phyloP scores from a whole-genome alignment of 2,888 invertebrate genomes.

The Acronicta leporina region DNA sequence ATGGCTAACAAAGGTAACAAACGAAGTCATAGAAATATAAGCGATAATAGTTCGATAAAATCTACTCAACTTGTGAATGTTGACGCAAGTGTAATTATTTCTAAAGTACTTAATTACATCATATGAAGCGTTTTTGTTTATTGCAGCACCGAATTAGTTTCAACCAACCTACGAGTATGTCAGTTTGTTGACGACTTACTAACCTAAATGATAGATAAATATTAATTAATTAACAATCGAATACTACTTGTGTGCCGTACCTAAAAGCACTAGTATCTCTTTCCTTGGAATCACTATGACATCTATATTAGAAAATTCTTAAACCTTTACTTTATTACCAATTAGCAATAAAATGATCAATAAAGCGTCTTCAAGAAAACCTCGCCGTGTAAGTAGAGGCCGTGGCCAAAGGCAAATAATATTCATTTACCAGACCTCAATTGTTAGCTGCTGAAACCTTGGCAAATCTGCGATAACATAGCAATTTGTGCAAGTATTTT shows the following conservation, averaged over 20 bases:
- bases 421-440: slow-evolving; percentile 44
- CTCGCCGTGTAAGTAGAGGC: slow-evolving; percentile 5
- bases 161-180: neutral
- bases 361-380: neutral
- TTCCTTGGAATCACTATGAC: no score
- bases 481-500: neutral
- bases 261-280: neutral
- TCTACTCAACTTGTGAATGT: slow-evolving; percentile 6
- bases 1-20: slow-evolving; percentile 18
- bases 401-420: slow-evolving; percentile 24
- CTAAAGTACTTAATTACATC: slow-evolving; percentile 41
- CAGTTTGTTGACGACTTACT: neutral
- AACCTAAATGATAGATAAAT: slow-evolving; percentile 7
- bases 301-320: no score
- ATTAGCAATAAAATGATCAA: no score
- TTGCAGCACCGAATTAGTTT: slow-evolving; percentile 13
- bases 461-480: slow-evolving; percentile 17
- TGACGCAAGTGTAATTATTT: slow-evolving; percentile 40
- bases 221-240: neutral
- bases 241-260: neutral
- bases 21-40: slow-evolving; percentile 15
- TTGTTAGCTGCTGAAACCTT: slow-evolving; percentile 23
- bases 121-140: slow-evolving; percentile 30
- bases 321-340: no score
- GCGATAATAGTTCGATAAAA: slow-evolving; percentile 9